phyloP scores from a whole-genome alignment of 2,113 vertebrate genomes.

The Clarias magur region DNA sequence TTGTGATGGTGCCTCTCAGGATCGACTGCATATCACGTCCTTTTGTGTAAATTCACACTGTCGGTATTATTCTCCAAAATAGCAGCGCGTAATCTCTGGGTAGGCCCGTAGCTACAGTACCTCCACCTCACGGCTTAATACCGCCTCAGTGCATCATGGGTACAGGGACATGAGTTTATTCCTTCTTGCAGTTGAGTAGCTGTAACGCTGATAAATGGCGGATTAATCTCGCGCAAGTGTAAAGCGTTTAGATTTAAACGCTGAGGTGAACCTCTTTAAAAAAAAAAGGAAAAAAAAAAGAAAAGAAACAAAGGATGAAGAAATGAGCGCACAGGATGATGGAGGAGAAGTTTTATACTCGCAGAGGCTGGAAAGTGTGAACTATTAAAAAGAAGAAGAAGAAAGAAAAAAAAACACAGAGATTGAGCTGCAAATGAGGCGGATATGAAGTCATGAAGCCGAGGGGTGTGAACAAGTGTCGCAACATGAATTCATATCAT shows the following conservation, averaged over 20 bases:
- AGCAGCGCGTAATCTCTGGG: background rate
- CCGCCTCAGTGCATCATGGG: background rate
- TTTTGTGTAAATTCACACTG: background rate
- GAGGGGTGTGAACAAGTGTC: slow-evolving; percentile 35
- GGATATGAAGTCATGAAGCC: slow-evolving; percentile 32
- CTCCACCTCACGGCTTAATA: background rate
- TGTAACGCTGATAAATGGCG: slow-evolving; percentile 42
- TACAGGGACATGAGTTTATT: background rate
- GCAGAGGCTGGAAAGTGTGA: slow-evolving; percentile 19
- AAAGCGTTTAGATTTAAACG: slow-evolving; percentile 30
- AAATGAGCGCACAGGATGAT: slow-evolving; percentile 31
- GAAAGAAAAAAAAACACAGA: background rate
- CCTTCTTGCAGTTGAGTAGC: background rate
- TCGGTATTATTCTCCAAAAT: background rate
- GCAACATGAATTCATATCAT: slow-evolving; percentile 34
- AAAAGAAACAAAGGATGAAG: background rate
- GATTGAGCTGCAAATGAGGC: slow-evolving; percentile 11
- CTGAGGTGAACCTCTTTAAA: slow-evolving; percentile 22
- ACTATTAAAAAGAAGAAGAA: slow-evolving; percentile 23
- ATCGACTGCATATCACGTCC: background rate
- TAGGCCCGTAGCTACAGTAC: no score
- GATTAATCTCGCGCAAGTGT: slow-evolving; percentile 30
- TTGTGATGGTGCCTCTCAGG: background rate
- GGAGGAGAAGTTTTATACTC: slow-evolving; percentile 29
- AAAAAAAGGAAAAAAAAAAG: no score